Conservation (phyloP, 2,888 invertebrate species). For the Arctia plantaginis region DNA sequence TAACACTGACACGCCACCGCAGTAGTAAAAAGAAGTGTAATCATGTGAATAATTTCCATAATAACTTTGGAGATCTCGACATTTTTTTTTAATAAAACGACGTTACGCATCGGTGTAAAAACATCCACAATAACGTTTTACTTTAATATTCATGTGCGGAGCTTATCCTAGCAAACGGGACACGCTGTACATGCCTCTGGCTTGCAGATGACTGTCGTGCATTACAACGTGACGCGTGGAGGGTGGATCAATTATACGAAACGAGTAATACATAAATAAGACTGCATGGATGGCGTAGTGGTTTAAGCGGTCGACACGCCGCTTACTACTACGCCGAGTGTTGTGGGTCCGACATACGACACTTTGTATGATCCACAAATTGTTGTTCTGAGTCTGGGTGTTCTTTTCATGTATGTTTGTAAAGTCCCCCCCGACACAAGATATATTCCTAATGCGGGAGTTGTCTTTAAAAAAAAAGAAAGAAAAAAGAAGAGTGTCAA, state of each 20-base stretch:
- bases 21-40: not conserved
- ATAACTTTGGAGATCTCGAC: not conserved
- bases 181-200: constrained; percentile 38
- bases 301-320: too few species aligned
- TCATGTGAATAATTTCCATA: not conserved
- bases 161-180: constrained; percentile 61
- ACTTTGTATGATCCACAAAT: too few species aligned
- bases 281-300: too few species aligned
- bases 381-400: too few species aligned
- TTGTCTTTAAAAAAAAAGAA: not conserved
- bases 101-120: constrained; percentile 48
- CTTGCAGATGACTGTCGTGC: constrained; percentile 40
- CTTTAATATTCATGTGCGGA: constrained; percentile 66
- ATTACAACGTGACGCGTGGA: constrained; percentile 20
- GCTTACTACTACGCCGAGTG: too few species aligned
- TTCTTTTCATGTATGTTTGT: too few species aligned
- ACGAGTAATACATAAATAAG: not conserved
- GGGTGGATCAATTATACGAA: constrained; percentile 4
- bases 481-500: too few species aligned
- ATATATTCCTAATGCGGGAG: not conserved
- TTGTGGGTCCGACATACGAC: too few species aligned
- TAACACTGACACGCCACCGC: not conserved
- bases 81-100: not conserved
- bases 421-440: too few species aligned
- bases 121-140: constrained; percentile 47